Percentiles rank a stretch among this genome's conserved stretches.
phyloP scores from a whole-genome alignment of 2,113 vertebrate species.

The Hoplias malabaricus region DNA sequence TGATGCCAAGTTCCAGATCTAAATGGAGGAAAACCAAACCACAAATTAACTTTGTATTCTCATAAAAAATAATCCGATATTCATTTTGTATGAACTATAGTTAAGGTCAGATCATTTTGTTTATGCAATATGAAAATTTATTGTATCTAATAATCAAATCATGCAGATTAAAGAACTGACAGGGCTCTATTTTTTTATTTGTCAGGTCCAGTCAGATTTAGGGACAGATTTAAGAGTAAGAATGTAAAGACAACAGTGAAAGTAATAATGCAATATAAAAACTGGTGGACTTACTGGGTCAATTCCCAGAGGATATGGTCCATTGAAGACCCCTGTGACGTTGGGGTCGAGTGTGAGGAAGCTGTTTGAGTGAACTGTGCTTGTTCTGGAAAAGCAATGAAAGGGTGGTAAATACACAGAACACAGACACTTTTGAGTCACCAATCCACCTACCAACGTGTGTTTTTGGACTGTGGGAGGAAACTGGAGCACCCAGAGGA shows the following conservation, averaged over 20 bases:
- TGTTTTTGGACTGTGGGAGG: too few species aligned
- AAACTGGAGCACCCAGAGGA: too few species aligned
- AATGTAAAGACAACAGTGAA: not conserved
- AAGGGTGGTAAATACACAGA: not conserved
- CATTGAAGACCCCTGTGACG: conserved; percentile 83
- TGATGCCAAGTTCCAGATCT: conserved; percentile 94
- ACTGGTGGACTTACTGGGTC: conserved; percentile 82
- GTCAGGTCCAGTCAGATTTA: too few species aligned
- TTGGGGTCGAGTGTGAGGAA: conserved; percentile 84
- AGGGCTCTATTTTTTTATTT: too few species aligned
- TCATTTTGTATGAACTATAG: too few species aligned
- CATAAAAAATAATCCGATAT: not conserved
- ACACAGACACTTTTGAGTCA: too few species aligned
- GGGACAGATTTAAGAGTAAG: too few species aligned
- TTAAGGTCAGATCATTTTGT: too few species aligned
- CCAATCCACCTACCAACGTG: too few species aligned
- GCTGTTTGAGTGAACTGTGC: conserved; percentile 15
- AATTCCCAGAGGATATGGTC: conserved; percentile 91
- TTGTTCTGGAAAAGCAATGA: conserved; percentile 41
- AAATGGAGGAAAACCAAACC: conserved; percentile 5
- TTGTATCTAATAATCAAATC: too few species aligned
- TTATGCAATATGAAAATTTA: too few species aligned
- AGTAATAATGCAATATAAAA: not conserved
- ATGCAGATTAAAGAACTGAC: too few species aligned
- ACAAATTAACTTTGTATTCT: not conserved